Evolutionary conservation across 2,113 vertebrate species (phyloP), one percentile per base, ranked within the genome.

Genomic region (Myotis davidii): DNA sequence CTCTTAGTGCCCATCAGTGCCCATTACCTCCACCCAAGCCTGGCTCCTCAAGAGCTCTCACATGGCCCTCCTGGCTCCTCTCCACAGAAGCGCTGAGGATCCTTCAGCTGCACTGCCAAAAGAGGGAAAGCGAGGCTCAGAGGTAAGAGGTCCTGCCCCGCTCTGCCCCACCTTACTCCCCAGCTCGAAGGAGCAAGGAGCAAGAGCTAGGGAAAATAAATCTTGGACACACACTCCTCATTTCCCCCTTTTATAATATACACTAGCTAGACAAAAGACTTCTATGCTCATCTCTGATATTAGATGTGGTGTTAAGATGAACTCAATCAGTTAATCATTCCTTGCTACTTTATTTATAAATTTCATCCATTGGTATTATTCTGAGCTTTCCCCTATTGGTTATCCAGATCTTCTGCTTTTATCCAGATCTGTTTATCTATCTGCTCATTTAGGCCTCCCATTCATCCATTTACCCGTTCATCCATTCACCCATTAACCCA

Each of bases 61-160:
- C 48, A 32, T 20, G 32, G 12, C 25, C n/a, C 5, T 27, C 48
- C 34, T 27, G 61, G 25, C 23, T 69, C 45, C 25, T 92, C 27
- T 90, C 78, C 50, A 7, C 91, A 97, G 97, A 95, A 34, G 91
- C 94, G 0, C 94, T 97, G 88, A 21, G 4, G 69, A 96, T 67
- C 42, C 97, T 97, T 16, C 92, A 91, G 73, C 56, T 96, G 48
- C 85, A 94, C 32, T 39, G 92, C 81, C 91, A 77, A 12, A 59
- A 34, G 67, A 84, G 13, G 45, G 72, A 29, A 6, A 23, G 27
- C 4, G 72, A 88, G 67, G 16, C 48, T 16, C 88, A 50, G 11
- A 85, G 88, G 97, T 97, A 72, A 88, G 95, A 37, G 65, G 9
- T 12, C 23, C 61, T 9, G 8, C 59, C 54, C 11, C 16, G 69